phyloP scores from a whole-genome alignment of 2,888 invertebrate genomes.

The Norana najaformis region DNA sequence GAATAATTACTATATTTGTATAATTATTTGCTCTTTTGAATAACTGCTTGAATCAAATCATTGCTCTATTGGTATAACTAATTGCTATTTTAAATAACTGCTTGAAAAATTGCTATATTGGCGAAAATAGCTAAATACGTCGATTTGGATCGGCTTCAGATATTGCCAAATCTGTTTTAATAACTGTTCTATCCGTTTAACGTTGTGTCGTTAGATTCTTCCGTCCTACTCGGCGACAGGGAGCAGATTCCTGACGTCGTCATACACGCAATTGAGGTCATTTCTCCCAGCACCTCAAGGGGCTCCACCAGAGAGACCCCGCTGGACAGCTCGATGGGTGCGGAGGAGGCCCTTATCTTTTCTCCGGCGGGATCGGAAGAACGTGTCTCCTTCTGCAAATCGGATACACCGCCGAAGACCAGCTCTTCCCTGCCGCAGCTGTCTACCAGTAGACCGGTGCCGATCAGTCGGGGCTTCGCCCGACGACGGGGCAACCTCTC shows the following conservation, averaged over 20 bases:
- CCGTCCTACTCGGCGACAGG: neutral
- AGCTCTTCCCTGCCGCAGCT: conserved; percentile 15
- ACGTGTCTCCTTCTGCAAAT: neutral
- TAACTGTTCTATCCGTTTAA: no score
- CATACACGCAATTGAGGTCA: conserved; percentile 29
- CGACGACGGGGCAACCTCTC: conserved; percentile 20
- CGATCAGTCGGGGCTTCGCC: neutral
- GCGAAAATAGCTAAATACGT: no score
- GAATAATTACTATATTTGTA: no score
- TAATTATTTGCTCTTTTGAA: no score
- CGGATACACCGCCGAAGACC: conserved; percentile 9
- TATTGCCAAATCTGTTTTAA: no score
- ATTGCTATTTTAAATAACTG: no score
- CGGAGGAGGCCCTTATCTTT: neutral
- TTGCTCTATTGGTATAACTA: no score
- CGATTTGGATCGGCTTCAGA: no score
- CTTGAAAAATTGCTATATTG: no score
- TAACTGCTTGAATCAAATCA: no score
- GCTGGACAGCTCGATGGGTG: neutral
- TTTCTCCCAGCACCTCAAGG: neutral
- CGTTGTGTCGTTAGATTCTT: neutral
- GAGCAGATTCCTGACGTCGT: conserved; percentile 31
- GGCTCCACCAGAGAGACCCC: neutral
- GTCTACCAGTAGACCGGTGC: neutral
- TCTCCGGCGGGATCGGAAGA: neutral